These are phyloP conservation scores for Aspidoscelis tigris DNA, from an alignment of 2,113 vertebrate genomes.

Conservation along the genomic window DNA sequence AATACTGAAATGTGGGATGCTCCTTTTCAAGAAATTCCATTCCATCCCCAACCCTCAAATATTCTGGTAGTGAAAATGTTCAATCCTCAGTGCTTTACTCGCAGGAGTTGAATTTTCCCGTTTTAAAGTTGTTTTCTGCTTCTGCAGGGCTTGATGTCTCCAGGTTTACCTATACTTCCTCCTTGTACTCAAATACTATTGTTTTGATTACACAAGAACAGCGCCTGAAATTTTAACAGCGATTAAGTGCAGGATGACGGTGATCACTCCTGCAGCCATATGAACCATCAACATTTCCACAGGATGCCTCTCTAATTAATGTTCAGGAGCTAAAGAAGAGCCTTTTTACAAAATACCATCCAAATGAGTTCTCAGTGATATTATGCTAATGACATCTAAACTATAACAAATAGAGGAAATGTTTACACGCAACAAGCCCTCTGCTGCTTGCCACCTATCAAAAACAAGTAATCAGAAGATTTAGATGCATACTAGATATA, in stretches of 20 bases:
- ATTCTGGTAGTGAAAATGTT: too few species aligned
- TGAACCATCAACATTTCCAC: not conserved
- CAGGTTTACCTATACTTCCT: not conserved
- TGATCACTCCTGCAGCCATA: not conserved
- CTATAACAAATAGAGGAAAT: constrained; percentile 4
- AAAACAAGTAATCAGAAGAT: constrained; percentile 16
- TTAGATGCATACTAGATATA: not conserved
- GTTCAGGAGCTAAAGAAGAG: not conserved
- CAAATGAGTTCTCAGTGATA: not conserved
- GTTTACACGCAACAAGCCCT: not conserved
- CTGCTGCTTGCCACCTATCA: not conserved
- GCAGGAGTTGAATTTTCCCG: too few species aligned
- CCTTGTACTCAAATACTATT: not conserved
- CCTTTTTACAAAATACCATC: not conserved
- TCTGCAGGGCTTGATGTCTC: not conserved
- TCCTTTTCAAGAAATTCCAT: not conserved
- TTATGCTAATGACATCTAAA: constrained; percentile 3
- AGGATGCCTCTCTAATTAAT: not conserved
- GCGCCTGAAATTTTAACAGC: not conserved
- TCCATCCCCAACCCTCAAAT: not conserved
- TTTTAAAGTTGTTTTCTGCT: not conserved
- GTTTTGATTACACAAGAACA: not conserved
- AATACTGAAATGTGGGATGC: not conserved
- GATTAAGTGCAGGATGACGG: not conserved
- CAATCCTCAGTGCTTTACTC: too few species aligned